Conservation (phyloP, 2,888 invertebrate genomes). For the Rotaria sp. region DNA sequence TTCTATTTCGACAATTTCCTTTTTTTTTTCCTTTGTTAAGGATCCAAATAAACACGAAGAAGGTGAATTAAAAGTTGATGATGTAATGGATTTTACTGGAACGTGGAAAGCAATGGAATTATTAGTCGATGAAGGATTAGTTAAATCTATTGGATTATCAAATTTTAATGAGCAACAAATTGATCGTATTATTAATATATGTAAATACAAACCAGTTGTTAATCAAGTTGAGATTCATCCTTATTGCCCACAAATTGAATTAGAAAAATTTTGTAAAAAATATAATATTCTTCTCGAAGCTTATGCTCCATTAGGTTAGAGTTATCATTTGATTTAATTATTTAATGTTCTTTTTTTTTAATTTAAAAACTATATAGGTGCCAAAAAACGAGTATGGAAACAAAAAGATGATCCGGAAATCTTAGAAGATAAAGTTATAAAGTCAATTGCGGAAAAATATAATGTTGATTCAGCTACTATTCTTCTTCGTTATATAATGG, state of each 20-base stretch:
- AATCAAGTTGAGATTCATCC: slow-evolving; percentile 72
- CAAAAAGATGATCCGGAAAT: no score
- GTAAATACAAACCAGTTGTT: slow-evolving; percentile 55
- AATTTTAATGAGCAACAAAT: slow-evolving; percentile 74
- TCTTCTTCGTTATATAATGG: no score
- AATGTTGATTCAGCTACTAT: no score
- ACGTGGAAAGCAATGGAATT: slow-evolving; percentile 61
- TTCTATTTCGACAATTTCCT: no score
- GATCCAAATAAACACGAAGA: no score
- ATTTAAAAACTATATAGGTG: no score
- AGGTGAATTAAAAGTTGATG: slow-evolving; percentile 65
- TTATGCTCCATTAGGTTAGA: slow-evolving; percentile 69
- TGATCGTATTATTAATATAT: slow-evolving; percentile 62
- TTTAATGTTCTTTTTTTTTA: no score
- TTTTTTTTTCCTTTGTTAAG: no score
- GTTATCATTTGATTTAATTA: no score
- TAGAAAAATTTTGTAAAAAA: slow-evolving; percentile 64
- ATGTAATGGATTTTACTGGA: slow-evolving; percentile 66
- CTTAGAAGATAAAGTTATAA: no score
- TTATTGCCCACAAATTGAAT: slow-evolving; percentile 66
- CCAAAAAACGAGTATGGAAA: no score
- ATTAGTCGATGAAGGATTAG: slow-evolving; percentile 65
- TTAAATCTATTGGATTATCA: slow-evolving; percentile 70
- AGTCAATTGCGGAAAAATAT: no score
- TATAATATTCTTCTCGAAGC: slow-evolving; percentile 66